Evolutionary conservation across 1,140 invertebrate species (phyloP).

Genomic region (Sinella curviseta): DNA sequence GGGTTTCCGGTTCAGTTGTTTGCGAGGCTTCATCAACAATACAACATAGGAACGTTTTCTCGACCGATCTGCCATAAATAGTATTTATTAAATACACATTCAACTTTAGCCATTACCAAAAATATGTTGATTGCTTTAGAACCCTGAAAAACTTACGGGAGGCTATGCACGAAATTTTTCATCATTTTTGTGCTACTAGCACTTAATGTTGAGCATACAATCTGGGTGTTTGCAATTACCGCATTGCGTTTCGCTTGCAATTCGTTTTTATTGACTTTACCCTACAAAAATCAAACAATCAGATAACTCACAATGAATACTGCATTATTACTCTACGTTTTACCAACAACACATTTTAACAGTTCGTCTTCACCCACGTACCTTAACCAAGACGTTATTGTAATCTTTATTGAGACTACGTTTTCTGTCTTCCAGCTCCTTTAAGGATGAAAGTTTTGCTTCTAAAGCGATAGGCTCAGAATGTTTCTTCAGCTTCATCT

Average conservation of each 20-base stretch:
- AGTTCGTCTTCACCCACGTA: no score
- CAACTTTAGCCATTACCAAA: not conserved
- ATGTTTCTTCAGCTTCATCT: no score
- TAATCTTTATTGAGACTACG: no score
- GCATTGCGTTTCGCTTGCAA: not conserved
- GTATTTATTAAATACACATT: not conserved
- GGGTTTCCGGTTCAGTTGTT: slow-evolving; percentile 75
- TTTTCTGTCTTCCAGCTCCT: no score
- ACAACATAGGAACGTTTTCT: slow-evolving; percentile 68
- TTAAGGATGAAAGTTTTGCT: no score
- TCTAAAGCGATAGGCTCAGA: no score
- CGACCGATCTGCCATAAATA: not conserved
- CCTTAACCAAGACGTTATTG: no score
- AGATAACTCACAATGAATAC: no score
- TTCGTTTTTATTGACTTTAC: not conserved
- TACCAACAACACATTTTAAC: no score
- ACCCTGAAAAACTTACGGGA: not conserved
- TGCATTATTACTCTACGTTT: no score
- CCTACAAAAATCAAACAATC: no score
- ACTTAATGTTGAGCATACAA: not conserved
- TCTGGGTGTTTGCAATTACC: not conserved
- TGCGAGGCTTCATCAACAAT: slow-evolving; percentile 92
- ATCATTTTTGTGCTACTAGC: not conserved
- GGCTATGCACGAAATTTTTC: not conserved
- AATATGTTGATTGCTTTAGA: not conserved